Conservation (phyloP, 2,113 vertebrate species). For the Nannospalax galili region DNA sequence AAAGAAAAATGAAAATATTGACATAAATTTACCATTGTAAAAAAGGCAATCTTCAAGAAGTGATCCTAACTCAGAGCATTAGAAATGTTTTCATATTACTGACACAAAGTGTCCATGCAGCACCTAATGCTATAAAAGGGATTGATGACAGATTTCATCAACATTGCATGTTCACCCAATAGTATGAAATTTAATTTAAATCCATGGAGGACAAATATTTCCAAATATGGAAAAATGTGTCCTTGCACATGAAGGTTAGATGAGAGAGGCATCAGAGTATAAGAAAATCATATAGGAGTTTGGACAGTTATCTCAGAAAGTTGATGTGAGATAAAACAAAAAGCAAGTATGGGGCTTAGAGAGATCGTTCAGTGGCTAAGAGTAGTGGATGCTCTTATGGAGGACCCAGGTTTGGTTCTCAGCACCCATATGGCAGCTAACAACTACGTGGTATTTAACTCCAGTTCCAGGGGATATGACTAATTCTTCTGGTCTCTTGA, state of each 20-base stretch:
- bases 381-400: too few species aligned
- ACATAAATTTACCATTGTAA: neutral
- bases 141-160: neutral
- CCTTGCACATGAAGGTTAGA: neutral
- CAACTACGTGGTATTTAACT: too few species aligned
- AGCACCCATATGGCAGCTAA: too few species aligned
- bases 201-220: neutral
- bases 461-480: too few species aligned
- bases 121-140: neutral
- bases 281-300: neutral
- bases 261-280: neutral
- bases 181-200: slow-evolving; percentile 27
- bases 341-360: too few species aligned
- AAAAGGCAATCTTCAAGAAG: neutral
- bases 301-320: neutral
- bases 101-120: neutral
- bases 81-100: neutral
- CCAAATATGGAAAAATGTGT: neutral
- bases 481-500: too few species aligned
- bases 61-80: neutral
- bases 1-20: neutral
- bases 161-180: neutral
- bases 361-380: too few species aligned
- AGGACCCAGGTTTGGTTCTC: too few species aligned
- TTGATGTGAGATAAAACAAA: neutral